Base-by-base conservation (phyloP, 2,888 invertebrate genomes). In the Eumerus sabulonum region DNA sequence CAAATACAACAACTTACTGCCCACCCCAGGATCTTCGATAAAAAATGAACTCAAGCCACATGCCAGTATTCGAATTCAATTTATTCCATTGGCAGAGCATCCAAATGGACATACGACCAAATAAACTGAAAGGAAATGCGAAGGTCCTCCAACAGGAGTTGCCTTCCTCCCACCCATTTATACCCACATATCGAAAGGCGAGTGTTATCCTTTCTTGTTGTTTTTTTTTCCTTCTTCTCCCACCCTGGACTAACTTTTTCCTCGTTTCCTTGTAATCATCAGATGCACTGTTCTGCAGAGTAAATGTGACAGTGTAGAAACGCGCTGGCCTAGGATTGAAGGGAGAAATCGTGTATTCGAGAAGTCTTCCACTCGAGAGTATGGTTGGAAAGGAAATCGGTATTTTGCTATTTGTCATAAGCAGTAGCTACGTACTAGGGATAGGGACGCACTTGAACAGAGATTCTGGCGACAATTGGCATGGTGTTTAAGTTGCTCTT, bases 341-440 rank as follows among this genome's bases (percentile, higher is more conserved):
- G 38, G 57, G 67, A 48, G 47, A 50, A 74, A 64, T 70, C 74
- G 38, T 74, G 68, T 74, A 68, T 64, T 57, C 3, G 74, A 70
- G 68, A 73, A 79, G 70, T 70, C 64, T 70, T 54, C 68, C 53
- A 74, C 60, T 79, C 70, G 68, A 79, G 27, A 27, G 77, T 67
- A 73, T 68, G 68, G 72, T 72, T 72, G 72, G 72, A 77, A 68
- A 79, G 79, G 68, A 79, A 79, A 79, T 79, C 74, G 74, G 68
- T 70, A 74, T 79, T 74, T 79, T 70, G 56, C 74, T 59, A 74
- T 79, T 79, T 79, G 79, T 79, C 79, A 79, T 79, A 73, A 74
- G 68, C 79, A 79, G 68, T 57, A 79, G 63, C 54, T 62, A 40
- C n/a, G n/a, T n/a, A n/a, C n/a, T n/a, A n/a, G n/a, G n/a, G n/a